Conservation (phyloP, 2,888 invertebrate genomes). For the Stenodema calcarata region DNA sequence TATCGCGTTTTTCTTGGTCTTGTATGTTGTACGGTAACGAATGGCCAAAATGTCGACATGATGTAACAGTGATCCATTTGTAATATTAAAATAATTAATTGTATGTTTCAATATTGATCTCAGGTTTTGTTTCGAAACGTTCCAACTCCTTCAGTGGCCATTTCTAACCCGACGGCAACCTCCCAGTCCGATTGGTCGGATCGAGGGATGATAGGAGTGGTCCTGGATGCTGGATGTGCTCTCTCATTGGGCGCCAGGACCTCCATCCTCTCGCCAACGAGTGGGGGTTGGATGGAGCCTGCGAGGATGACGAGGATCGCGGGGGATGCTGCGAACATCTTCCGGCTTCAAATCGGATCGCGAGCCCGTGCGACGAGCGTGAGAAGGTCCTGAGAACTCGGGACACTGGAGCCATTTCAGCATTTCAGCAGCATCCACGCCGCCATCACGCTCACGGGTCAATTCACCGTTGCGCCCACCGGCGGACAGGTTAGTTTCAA, state of each 20-base stretch:
- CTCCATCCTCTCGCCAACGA: neutral
- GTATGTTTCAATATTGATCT: too few species aligned
- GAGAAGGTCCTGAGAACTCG: neutral
- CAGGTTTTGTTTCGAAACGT: too few species aligned
- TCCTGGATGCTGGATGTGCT: neutral
- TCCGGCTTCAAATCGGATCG: neutral
- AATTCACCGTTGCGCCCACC: conserved; percentile 36
- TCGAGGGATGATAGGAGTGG: neutral
- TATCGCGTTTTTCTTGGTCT: too few species aligned
- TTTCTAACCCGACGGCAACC: neutral
- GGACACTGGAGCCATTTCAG: conserved; percentile 25
- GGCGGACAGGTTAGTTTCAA: conserved; percentile 17
- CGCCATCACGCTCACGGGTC: conserved; percentile 40
- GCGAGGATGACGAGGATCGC: neutral
- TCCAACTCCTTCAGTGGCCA: neutral
- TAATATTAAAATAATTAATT: too few species aligned
- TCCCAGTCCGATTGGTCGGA: neutral
- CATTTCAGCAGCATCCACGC: neutral
- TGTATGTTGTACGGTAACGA: too few species aligned
- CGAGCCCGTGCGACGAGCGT: neutral
- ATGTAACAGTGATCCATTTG: too few species aligned
- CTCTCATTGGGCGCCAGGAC: neutral
- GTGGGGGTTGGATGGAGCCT: neutral
- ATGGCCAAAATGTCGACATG: too few species aligned
- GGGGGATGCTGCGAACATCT: neutral